Evolutionary conservation across 1,140 invertebrate species (phyloP), one percentile per base, ranked within the genome.

Genomic region (Chymomyza costata): DNA sequence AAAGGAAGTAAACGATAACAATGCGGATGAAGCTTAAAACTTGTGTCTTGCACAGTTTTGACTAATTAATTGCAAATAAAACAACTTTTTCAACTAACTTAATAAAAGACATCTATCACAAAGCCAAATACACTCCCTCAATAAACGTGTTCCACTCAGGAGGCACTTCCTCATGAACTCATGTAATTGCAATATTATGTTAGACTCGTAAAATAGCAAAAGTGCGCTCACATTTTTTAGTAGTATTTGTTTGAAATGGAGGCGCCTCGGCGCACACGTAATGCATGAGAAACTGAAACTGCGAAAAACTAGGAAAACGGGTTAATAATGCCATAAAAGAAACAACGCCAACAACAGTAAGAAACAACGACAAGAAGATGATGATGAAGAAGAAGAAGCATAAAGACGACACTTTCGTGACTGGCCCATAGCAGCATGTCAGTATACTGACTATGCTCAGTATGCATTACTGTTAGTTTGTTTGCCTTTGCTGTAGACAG

Each of bases 391-490:
- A 13, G 30, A 53, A 43, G 40, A 65, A 53, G 35, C 56, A 52
- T 66, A 80, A 80, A 78, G 71, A 78, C 71, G 71, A 78, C 71
- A 78, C 71, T 78, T 67, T 78, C 71, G 71, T 78, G 73, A 78
- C 71, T 80, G 38, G 71, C 73, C 46, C 11, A 49, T 30, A 54
- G 53, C 47, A 43, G 21, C 49, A 18, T 14, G 17, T 16, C 48
- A 46, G 46, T n/a, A n/a, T n/a, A n/a, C n/a, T n/a, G n/a, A n/a
- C n/a, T n/a, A n/a, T n/a, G n/a, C n/a, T n/a, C n/a, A n/a, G n/a
- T n/a, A n/a, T n/a, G n/a, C n/a, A n/a, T n/a, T n/a, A n/a, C n/a
- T 55, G 45, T 52, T 70, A 56, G 63, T 55, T 51, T 73, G 68
- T 59, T 59, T 45, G 65, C n/a, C n/a, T 48, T 39, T 61, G 38